phyloP scores from a whole-genome alignment of 2,888 invertebrate genomes.

The Hecatera dysodea region DNA sequence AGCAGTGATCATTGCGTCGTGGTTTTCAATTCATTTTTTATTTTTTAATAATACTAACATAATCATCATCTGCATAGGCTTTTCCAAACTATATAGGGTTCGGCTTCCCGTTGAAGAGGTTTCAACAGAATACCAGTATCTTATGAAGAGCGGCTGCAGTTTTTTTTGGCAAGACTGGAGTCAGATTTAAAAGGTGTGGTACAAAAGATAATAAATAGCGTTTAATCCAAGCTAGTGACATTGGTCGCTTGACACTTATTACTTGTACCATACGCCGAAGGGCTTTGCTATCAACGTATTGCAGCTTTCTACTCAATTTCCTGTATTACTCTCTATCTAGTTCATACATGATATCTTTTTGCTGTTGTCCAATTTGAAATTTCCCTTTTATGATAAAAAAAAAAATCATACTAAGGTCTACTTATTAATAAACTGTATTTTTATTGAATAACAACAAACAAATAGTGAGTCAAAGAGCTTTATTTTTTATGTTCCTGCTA shows the following conservation, averaged over 20 bases:
- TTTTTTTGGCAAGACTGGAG: too few relatives aligned
- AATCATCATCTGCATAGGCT: too few relatives aligned
- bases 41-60: too few relatives aligned
- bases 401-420: not conserved
- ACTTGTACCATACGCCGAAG: conserved; percentile 37
- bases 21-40: too few relatives aligned
- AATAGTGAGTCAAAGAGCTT: too few relatives aligned
- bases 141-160: too few relatives aligned
- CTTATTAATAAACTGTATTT: not conserved
- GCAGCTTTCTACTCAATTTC: conserved; percentile 45
- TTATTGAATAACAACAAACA: not conserved
- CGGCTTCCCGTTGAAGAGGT: too few relatives aligned
- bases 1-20: too few relatives aligned
- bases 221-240: accelerated
- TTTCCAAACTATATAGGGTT: too few relatives aligned
- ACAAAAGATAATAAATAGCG: not conserved
- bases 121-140: too few relatives aligned
- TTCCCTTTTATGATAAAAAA: not conserved
- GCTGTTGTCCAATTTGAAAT: not conserved
- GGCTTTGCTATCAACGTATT: conserved; percentile 34
- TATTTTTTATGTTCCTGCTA: too few relatives aligned
- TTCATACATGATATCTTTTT: conserved; percentile 13
- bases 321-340: conserved; percentile 23
- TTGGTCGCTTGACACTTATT: not conserved
- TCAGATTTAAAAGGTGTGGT: too few relatives aligned